phyloP scores from a whole-genome alignment of 2,113 vertebrate species.

The Pituophis catenifer region DNA sequence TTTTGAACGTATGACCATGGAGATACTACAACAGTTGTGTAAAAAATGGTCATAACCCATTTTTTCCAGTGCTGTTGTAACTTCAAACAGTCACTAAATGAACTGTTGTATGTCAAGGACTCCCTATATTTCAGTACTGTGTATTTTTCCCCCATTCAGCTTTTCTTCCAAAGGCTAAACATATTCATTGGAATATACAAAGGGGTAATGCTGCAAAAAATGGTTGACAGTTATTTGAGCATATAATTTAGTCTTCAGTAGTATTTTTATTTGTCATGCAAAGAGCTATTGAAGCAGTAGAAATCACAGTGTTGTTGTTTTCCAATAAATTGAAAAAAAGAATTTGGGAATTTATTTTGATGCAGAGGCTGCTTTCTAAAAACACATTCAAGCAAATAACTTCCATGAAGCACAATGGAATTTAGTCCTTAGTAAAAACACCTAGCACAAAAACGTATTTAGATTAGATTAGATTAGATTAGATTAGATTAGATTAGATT shows the following conservation, averaged over 20 bases:
- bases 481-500: no score
- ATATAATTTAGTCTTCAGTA: neutral
- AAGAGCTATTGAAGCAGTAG: neutral
- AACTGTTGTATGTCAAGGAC: neutral
- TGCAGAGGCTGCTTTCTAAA: neutral
- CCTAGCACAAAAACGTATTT: neutral
- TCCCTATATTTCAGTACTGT: neutral
- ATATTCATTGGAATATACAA: neutral
- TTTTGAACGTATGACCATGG: neutral
- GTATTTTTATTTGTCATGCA: neutral
- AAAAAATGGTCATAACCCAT: neutral
- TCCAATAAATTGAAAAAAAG: neutral
- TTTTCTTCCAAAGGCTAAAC: neutral
- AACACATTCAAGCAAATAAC: neutral
- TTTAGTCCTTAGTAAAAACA: neutral
- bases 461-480: no score
- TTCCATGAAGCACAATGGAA: neutral
- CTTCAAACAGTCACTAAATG: neutral
- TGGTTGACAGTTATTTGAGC: neutral
- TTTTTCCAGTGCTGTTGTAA: neutral
- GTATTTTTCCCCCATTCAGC: neutral
- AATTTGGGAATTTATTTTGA: neutral
- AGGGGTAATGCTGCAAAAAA: neutral
- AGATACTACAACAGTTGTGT: neutral
- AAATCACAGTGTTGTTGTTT: neutral